Evolutionary conservation across 2,888 invertebrate genomes (phyloP).

Genomic region (Ferrisia virgata): DNA sequence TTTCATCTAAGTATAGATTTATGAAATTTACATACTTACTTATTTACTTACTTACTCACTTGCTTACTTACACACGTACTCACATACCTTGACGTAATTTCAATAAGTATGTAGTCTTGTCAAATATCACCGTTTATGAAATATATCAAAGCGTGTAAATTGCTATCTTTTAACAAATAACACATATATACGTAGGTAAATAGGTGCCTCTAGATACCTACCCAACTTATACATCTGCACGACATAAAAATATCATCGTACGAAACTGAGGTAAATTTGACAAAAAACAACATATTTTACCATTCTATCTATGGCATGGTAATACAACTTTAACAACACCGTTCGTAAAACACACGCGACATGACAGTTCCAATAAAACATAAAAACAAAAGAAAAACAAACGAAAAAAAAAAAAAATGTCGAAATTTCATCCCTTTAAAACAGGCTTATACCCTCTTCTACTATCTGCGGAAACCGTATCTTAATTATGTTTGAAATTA

Average conservation of each 20-base stretch:
- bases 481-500: slow-evolving; percentile 12
- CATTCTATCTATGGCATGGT: background rate
- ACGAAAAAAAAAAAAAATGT: no score
- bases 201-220: no score
- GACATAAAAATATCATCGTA: background rate
- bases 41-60: no score
- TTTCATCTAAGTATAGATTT: no score
- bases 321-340: background rate
- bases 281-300: background rate
- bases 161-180: background rate
- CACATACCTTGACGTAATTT: background rate
- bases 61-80: no score
- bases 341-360: background rate
- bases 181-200: no score
- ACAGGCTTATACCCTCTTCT: background rate
- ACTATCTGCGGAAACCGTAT: background rate
- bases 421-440: background rate
- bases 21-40: no score
- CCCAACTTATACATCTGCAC: background rate
- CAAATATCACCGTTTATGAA: background rate
- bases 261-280: background rate
- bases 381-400: background rate
- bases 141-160: background rate
- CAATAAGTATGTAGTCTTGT: background rate
- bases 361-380: background rate